Percentiles rank a stretch among this genome's conserved stretches.
phyloP scores from a whole-genome alignment of 2,113 vertebrate species.

The Synodontis membranacea region DNA sequence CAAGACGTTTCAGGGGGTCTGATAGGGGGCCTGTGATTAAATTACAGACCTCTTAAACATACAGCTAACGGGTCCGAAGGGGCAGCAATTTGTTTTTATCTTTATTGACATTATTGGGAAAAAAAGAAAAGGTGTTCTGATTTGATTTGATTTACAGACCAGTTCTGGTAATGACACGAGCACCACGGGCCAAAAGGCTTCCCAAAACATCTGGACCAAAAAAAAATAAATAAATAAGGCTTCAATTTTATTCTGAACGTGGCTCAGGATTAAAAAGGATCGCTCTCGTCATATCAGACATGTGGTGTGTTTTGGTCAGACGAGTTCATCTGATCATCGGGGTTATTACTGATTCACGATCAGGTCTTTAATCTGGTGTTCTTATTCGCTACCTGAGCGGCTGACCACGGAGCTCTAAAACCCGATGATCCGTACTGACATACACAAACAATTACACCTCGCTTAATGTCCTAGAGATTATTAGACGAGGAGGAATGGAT shows the following conservation, averaged over 20 bases:
- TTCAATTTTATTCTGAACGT: background rate
- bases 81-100: background rate
- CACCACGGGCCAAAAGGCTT: background rate
- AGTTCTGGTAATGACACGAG: background rate
- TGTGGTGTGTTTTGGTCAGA: background rate
- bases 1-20: conserved; percentile 68
- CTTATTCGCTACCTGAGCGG: background rate
- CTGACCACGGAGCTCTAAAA: conserved; percentile 15
- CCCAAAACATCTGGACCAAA: background rate
- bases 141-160: background rate
- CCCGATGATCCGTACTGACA: conserved; percentile 12
- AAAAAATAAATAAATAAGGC: background rate
- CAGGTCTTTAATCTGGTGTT: background rate
- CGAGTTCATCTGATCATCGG: background rate
- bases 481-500: conserved; percentile 19
- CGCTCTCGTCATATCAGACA: background rate
- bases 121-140: too few relatives aligned
- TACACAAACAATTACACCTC: conserved; percentile 31
- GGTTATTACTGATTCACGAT: background rate
- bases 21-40: conserved; percentile 73
- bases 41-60: conserved; percentile 73
- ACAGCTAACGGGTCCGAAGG: background rate
- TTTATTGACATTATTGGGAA: background rate
- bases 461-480: conserved; percentile 24
- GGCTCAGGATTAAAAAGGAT: background rate